These are phyloP conservation scores for Tryphoninae sp. DNA, from an alignment of 2,888 invertebrate genomes.

Conservation along the genomic window DNA sequence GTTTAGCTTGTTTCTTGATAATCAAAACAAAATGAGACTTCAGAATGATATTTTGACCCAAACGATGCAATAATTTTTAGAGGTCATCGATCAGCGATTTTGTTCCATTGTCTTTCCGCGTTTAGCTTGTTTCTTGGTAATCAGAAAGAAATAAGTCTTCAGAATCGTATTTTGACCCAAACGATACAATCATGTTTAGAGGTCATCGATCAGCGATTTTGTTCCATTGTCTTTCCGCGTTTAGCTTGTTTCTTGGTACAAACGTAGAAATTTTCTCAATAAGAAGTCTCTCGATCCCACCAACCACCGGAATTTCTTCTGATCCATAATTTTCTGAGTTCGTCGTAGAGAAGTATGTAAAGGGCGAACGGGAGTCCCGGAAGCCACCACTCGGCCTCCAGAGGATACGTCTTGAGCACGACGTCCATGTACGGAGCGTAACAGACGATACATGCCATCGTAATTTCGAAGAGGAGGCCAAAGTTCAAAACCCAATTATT, in stretches of 20 bases:
- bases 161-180: background rate
- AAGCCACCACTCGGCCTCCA: slow-evolving; percentile 87
- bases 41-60: background rate
- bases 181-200: background rate
- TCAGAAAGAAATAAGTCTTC: background rate
- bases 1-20: too few species aligned
- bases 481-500: slow-evolving; percentile 85
- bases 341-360: slow-evolving; percentile 89
- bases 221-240: too few species aligned
- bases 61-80: too few species aligned
- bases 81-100: too few species aligned
- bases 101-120: too few species aligned
- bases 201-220: too few species aligned
- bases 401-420: slow-evolving; percentile 86
- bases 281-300: slow-evolving; percentile 90
- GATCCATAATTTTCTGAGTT: slow-evolving; percentile 87
- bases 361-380: slow-evolving; percentile 88
- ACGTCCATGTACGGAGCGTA: slow-evolving; percentile 82
- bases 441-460: slow-evolving; percentile 81
- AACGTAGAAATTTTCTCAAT: slow-evolving; percentile 79
- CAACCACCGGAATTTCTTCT: slow-evolving; percentile 87
- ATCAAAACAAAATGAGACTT: background rate
- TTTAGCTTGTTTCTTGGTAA: too few species aligned
- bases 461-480: slow-evolving; percentile 84
- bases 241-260: background rate